These are phyloP conservation scores for Mohoua ochrocephala DNA, from an alignment of 2,113 vertebrate species.

Conservation along the genomic window DNA sequence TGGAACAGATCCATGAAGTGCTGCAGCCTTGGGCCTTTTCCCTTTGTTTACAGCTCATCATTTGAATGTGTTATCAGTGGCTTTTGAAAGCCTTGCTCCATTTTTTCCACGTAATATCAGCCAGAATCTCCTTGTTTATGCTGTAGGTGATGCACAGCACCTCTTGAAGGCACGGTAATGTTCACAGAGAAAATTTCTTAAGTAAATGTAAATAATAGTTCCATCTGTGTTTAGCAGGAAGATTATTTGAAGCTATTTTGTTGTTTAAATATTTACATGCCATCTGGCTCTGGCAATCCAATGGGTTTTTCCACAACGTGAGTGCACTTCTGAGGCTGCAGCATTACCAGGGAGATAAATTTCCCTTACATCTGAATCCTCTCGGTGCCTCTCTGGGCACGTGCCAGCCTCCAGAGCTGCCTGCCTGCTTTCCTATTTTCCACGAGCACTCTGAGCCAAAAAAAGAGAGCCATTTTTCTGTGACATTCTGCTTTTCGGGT, in stretches of 20 bases:
- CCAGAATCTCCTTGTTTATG: background rate
- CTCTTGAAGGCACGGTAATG: background rate
- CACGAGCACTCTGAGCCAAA: background rate
- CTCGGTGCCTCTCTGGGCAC: background rate
- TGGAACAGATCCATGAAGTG: background rate
- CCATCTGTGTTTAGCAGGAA: conserved; percentile 35
- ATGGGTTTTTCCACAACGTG: background rate
- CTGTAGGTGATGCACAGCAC: background rate
- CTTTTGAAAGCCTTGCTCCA: background rate
- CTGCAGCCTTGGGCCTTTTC: background rate
- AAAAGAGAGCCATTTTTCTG: background rate
- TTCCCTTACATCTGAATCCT: conserved; percentile 10
- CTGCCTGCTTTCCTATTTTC: background rate
- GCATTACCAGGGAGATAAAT: conserved; percentile 24
- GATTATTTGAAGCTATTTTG: conserved; percentile 23
- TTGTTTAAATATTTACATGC: conserved; percentile 53
- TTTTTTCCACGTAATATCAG: background rate
- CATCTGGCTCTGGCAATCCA: conserved; percentile 41
- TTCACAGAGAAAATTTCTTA: background rate
- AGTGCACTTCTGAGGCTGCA: conserved; percentile 44
- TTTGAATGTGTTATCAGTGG: accelerated
- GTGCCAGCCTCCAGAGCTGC: conserved; percentile 20
- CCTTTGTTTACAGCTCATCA: background rate
- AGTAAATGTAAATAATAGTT: conserved; percentile 22
- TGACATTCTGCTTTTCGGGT: background rate